These are phyloP conservation scores for Phoxinus phoxinus DNA, from an alignment of 2,113 vertebrate genomes.

Conservation along the genomic window DNA sequence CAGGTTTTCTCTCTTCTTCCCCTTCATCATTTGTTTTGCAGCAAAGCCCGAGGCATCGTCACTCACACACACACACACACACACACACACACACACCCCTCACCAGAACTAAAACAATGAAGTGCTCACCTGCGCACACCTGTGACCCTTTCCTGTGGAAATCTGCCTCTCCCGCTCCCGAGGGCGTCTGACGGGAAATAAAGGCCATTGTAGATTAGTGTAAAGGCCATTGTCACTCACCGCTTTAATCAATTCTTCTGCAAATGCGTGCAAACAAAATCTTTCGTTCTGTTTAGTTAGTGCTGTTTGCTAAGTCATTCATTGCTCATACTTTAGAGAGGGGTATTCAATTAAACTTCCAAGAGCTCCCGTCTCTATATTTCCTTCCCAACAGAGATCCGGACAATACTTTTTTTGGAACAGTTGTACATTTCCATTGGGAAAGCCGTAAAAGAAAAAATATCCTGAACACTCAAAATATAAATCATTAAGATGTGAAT, in stretches of 20 bases:
- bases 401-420: no score
- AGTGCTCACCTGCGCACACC: slow-evolving; percentile 76
- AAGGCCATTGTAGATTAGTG: slow-evolving; percentile 54
- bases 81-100: slow-evolving; percentile 7
- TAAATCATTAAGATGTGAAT: no score
- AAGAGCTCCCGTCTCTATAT: no score
- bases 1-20: slow-evolving; percentile 55
- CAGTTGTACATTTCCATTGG: no score
- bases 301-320: not conserved
- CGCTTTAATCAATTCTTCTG: not conserved
- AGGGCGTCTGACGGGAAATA: slow-evolving; percentile 46
- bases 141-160: slow-evolving; percentile 73
- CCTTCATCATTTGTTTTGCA: slow-evolving; percentile 64
- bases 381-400: no score
- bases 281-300: not conserved
- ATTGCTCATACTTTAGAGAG: not conserved
- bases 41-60: slow-evolving; percentile 46
- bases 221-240: slow-evolving; percentile 68
- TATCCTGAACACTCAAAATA: no score
- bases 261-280: not conserved
- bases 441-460: no score
- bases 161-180: slow-evolving; percentile 50
- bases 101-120: slow-evolving; percentile 37
- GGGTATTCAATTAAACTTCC: no score
- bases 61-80: not conserved